Base-by-base conservation (phyloP, 2,797 vertebrate species). In the Fistularia commersonii region DNA sequence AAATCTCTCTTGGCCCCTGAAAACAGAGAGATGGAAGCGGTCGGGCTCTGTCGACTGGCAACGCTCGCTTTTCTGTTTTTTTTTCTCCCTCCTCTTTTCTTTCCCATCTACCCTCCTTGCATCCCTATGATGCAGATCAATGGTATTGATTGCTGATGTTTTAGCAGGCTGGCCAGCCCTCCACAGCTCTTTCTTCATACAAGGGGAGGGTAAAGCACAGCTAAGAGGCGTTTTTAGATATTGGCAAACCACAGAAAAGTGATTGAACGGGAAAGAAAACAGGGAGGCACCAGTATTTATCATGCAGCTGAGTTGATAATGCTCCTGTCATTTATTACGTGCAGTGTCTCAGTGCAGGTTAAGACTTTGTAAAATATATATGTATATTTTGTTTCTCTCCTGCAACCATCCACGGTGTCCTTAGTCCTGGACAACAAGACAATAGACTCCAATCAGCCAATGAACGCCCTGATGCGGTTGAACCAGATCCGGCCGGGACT, bases 401-500 rank as follows among this genome's bases (percentile, higher is more conserved):
- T 50, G 2, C 50, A 41, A 59, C 47, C 45, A 32, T 38, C 6
- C 35, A 35, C 9, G 32, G 6, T 33, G 4, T 23, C 5, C 32
- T 7, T 75, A 99, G 96, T 99, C 74, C 89, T 98, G 64, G 97
- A 99, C 88, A 97, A 93, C 81, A 98, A 99, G 95, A 93, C 95
- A 92, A 95, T 98, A 92, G 97, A 98, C 87, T 93, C 95, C 78
- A 93, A 92, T 82, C 91, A 92, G 69, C 92, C 92, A 65, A 98
- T 99, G 96, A 99, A 99, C 49, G 97, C 96, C 71, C 88, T 99
- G 81, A 99, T 99, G 97, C 92, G 97, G 64, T 87, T 99, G 79
- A 99, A 99, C 90, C 97, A 99, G 90, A 98, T 99, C 89, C 92
- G 95, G 64, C 96, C 97, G 54, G 97, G 97, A 46, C 93, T 99